Conservation (phyloP, 1,140 invertebrate species). For the Eulimnadia texana region DNA sequence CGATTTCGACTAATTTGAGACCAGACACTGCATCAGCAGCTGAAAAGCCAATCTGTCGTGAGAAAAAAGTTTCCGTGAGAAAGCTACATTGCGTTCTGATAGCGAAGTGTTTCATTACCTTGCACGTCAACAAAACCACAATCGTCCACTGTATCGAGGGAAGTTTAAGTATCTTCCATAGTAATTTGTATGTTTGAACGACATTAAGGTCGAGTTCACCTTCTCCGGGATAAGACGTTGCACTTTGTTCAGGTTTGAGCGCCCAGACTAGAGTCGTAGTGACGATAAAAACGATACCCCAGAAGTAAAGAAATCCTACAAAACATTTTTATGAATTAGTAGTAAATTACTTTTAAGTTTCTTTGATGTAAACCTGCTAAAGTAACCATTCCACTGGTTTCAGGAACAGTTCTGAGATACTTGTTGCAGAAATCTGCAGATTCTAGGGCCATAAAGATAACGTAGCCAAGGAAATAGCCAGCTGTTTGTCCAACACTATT, state of each 20-base stretch:
- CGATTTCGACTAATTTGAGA: slow-evolving; percentile 86
- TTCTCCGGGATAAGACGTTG: slow-evolving; percentile 28
- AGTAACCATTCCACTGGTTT: slow-evolving; percentile 61
- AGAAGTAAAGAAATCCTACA: slow-evolving; percentile 84
- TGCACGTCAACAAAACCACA: slow-evolving; percentile 72
- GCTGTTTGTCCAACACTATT: slow-evolving; percentile 97
- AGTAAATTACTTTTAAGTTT: background rate
- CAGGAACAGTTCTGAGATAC: slow-evolving; percentile 63
- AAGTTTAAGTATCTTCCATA: slow-evolving; percentile 71
- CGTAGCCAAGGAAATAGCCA: slow-evolving; percentile 94
- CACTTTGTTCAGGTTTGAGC: slow-evolving; percentile 65
- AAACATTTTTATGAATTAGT: slow-evolving; percentile 9
- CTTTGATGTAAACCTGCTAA: slow-evolving; percentile 45
- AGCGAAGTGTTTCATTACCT: slow-evolving; percentile 40
- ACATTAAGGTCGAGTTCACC: slow-evolving; percentile 40
- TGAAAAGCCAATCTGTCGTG: slow-evolving; percentile 92
- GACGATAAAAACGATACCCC: slow-evolving; percentile 81
- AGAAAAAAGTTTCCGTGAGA: slow-evolving; percentile 24
- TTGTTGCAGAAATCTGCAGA: slow-evolving; percentile 90
- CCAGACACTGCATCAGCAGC: slow-evolving; percentile 89
- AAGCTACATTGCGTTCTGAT: background rate
- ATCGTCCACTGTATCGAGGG: slow-evolving; percentile 62
- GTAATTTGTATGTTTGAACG: slow-evolving; percentile 63
- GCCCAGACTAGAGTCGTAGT: slow-evolving; percentile 79
- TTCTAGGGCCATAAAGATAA: slow-evolving; percentile 93